phyloP scores from a whole-genome alignment of 2,113 vertebrate species.

The Ophiodon elongatus region DNA sequence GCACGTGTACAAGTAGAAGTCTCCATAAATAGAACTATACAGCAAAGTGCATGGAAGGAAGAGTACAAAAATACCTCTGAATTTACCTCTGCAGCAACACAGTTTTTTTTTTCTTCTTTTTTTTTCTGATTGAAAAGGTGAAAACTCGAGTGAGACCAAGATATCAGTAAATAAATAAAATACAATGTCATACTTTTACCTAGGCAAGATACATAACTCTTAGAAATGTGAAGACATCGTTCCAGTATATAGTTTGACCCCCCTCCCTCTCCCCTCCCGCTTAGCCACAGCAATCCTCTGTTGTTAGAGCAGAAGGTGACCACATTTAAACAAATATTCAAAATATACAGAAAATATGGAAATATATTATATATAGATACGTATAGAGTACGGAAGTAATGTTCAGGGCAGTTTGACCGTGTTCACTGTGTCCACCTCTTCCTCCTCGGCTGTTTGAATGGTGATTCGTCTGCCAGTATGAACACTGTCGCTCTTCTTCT shows the following conservation, averaged over 20 bases:
- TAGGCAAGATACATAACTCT: constrained; percentile 77
- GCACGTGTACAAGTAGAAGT: constrained; percentile 73
- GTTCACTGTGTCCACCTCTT: constrained; percentile 79
- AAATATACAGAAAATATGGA: constrained; percentile 86
- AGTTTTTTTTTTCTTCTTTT: constrained; percentile 2
- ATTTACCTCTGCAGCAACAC: constrained; percentile 76
- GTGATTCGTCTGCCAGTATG: constrained; percentile 59
- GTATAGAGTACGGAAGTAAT: constrained; percentile 81
- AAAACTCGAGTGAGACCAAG: constrained; percentile 74
- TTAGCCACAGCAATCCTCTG: constrained; percentile 62
- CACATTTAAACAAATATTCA: constrained; percentile 85
- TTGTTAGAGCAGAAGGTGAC: constrained; percentile 73
- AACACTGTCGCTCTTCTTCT: constrained; percentile 51
- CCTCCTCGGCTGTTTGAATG: constrained; percentile 40
- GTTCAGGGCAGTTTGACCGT: constrained; percentile 86
- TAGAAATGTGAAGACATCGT: constrained; percentile 79
- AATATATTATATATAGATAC: constrained; percentile 81
- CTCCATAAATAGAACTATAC: constrained; percentile 75
- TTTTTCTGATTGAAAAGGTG: constrained; percentile 75
- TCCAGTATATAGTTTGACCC: constrained; percentile 66
- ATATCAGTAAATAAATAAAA: constrained; percentile 80
- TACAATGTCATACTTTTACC: constrained; percentile 75
- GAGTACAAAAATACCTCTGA: constrained; percentile 82
- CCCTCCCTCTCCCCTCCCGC: constrained; percentile 20
- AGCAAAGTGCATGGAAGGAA: constrained; percentile 80